Conservation (phyloP, 2,113 vertebrate genomes). For the Hippocampus zosterae region DNA sequence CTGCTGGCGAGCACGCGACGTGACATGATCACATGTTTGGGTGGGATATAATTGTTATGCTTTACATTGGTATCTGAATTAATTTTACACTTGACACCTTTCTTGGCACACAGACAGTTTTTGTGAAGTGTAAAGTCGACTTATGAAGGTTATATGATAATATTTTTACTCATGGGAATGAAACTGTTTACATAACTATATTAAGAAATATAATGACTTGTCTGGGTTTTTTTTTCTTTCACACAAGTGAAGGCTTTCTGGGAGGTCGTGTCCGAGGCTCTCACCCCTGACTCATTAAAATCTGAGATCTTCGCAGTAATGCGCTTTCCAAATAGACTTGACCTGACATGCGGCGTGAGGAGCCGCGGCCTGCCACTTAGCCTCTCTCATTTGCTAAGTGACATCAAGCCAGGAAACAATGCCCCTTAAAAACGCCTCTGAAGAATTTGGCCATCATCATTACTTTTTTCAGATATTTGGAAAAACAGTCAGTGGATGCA, state of each 20-base stretch:
- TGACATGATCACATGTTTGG: background rate
- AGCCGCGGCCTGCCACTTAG: conserved; percentile 36
- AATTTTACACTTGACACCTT: background rate
- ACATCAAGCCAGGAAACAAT: conserved; percentile 26
- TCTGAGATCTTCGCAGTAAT: conserved; percentile 19
- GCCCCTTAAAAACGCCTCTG: conserved; percentile 18
- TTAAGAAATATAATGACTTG: background rate
- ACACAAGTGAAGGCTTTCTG: conserved; percentile 6
- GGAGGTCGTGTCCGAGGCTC: background rate
- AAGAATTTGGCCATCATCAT: background rate
- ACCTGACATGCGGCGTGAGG: conserved; percentile 34
- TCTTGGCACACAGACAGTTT: background rate
- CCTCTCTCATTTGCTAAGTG: conserved; percentile 38
- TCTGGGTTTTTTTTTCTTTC: background rate
- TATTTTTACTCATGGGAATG: background rate
- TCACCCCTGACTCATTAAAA: conserved; percentile 7
- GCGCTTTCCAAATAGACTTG: conserved; percentile 24
- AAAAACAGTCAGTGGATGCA: no score
- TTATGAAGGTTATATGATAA: background rate
- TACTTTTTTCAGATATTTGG: background rate
- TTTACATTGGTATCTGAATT: background rate
- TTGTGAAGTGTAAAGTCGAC: background rate
- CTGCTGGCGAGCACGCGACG: no score
- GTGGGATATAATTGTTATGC: background rate
- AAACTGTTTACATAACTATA: conserved; percentile 3